Percentiles rank a stretch among this genome's conserved stretches.
These are phyloP conservation scores for Cryptomyrus ogoouensis DNA, from an alignment of 2,113 vertebrate genomes.

Conservation along the genomic window DNA sequence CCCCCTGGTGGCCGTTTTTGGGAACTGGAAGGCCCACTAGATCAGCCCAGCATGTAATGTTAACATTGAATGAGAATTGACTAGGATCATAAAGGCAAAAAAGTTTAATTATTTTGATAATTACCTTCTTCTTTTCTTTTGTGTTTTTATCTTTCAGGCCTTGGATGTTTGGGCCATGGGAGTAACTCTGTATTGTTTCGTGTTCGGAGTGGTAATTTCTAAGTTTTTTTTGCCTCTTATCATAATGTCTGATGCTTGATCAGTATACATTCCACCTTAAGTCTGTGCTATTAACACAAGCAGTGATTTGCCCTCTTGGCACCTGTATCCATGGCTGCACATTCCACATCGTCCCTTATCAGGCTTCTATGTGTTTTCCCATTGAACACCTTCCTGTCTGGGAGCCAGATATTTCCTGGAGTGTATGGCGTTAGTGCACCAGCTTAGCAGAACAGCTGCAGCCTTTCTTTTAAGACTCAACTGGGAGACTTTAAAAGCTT, in stretches of 20 bases:
- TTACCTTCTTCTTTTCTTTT: background rate
- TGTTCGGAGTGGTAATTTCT: conserved; percentile 82
- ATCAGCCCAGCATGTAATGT: background rate
- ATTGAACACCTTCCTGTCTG: background rate
- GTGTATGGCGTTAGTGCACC: background rate
- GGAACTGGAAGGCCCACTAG: conserved; percentile 18
- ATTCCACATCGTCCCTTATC: background rate
- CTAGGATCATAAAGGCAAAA: background rate
- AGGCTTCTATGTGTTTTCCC: background rate
- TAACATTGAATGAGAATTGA: background rate
- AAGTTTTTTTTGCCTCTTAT: background rate
- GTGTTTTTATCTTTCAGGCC: conserved; percentile 58
- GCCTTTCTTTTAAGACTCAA: background rate
- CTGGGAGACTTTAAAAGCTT: background rate
- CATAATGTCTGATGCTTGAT: background rate
- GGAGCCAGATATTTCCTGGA: background rate
- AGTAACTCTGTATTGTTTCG: conserved; percentile 89
- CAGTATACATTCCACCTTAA: background rate
- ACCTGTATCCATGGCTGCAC: background rate
- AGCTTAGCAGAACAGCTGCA: background rate
- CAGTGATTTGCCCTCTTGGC: background rate
- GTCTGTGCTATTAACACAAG: background rate
- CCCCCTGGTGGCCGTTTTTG: conserved; percentile 30
- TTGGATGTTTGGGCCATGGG: conserved; percentile 99
- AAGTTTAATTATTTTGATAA: background rate